Percentiles rank a stretch among this genome's conserved stretches.
phyloP scores from a whole-genome alignment of 2,888 invertebrate genomes.

The Liopterus haemorrhoidalis region DNA sequence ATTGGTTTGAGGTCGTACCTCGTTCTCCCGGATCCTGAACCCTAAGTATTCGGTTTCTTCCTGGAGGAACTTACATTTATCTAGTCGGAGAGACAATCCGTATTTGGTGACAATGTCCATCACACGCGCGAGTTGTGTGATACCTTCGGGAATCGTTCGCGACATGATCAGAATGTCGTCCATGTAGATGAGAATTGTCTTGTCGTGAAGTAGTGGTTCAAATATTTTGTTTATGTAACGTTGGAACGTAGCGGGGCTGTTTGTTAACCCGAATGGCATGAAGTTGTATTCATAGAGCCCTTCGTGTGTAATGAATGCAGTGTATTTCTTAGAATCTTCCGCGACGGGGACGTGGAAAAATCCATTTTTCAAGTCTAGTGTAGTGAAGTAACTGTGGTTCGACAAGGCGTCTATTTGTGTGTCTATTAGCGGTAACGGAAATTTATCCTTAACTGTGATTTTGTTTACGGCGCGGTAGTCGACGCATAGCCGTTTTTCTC shows the following conservation, averaged over 20 bases:
- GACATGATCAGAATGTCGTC: no score
- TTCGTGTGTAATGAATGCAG: constrained; percentile 9
- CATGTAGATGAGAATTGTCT: no score
- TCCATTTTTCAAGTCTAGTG: constrained; percentile 4
- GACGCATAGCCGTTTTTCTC: constrained; percentile 1
- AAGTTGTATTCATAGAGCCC: neutral
- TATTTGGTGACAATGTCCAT: no score
- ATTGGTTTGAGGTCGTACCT: no score
- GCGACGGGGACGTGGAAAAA: constrained; percentile 13
- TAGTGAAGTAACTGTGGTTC: constrained; percentile 10
- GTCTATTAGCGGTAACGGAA: constrained; percentile 9
- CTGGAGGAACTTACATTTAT: no score
- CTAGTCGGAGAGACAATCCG: no score
- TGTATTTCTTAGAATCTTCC: constrained; percentile 19
- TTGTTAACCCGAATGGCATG: constrained; percentile 7
- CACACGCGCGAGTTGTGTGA: no score
- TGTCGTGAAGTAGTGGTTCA: no score
- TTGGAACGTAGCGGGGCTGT: constrained; percentile 9
- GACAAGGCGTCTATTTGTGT: constrained; percentile 9
- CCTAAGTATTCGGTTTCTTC: no score
- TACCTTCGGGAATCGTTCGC: no score
- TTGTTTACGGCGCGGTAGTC: constrained; percentile 12
- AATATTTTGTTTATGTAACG: constrained; percentile 6
- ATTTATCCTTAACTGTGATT: constrained; percentile 13
- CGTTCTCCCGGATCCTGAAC: no score